These are phyloP conservation scores for Poicephalus gulielmi DNA, from an alignment of 2,113 vertebrate genomes.

Conservation along the genomic window DNA sequence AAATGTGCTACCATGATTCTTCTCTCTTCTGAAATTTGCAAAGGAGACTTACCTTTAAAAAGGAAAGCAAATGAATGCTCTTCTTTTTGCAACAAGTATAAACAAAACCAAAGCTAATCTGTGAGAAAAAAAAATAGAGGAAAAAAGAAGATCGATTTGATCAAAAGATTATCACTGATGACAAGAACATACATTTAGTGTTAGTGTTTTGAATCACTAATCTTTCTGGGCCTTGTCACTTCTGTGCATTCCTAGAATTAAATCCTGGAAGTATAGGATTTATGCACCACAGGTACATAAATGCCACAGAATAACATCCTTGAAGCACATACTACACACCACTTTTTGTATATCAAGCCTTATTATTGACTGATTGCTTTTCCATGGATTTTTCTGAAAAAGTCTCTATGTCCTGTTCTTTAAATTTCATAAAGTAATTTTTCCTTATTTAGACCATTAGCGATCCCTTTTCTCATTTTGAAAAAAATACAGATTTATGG, in stretches of 20 bases:
- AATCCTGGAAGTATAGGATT: neutral
- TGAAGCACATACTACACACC: neutral
- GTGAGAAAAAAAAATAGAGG: neutral
- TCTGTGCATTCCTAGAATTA: neutral
- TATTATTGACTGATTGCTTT: neutral
- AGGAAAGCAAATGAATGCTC: accelerated
- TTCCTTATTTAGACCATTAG: neutral
- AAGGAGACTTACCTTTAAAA: neutral
- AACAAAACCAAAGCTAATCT: neutral
- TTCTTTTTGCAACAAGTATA: neutral
- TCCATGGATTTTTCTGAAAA: neutral
- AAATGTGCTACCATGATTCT: neutral
- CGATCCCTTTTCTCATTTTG: neutral
- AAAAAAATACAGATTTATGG: neutral
- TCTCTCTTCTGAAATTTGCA: neutral
- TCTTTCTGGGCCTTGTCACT: neutral
- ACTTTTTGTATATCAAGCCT: neutral
- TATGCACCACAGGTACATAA: neutral
- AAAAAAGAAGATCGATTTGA: neutral
- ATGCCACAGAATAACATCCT: neutral
- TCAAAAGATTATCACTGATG: neutral
- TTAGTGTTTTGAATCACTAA: neutral
- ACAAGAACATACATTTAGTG: neutral
- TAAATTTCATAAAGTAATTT: neutral
- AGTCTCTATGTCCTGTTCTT: accelerated